Evolutionary conservation across 2,113 vertebrate species (phyloP).

Genomic region (Toxostoma redivivum): DNA sequence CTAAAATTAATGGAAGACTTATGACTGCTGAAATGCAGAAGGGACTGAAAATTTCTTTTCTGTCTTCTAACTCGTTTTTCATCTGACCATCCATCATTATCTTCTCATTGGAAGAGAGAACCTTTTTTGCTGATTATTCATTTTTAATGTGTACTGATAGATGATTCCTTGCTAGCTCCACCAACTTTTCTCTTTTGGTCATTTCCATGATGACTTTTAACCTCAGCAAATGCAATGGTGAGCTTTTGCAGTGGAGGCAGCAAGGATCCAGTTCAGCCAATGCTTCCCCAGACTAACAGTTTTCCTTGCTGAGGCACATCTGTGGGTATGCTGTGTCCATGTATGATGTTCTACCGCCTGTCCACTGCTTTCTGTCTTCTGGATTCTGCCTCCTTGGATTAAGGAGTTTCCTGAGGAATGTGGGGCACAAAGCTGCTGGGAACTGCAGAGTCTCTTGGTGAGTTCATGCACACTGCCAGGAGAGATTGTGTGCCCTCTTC

Average conservation of each 20-base stretch:
- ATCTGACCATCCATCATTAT: neutral
- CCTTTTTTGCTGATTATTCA: neutral
- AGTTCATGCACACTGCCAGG: fast-evolving
- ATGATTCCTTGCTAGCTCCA: neutral
- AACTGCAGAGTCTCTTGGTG: neutral
- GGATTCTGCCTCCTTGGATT: neutral
- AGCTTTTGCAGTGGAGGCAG: neutral
- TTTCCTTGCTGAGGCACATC: neutral
- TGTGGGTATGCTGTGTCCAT: fast-evolving
- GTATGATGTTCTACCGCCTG: neutral
- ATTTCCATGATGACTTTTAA: neutral
- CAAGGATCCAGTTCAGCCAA: neutral
- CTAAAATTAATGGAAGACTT: neutral
- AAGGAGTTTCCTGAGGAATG: neutral
- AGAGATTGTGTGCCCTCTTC: neutral
- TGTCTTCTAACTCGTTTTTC: neutral
- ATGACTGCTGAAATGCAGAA: neutral
- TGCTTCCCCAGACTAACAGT: neutral
- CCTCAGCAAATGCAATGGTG: neutral
- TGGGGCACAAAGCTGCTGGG: neutral
- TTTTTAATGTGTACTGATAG: neutral
- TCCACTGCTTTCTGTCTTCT: neutral
- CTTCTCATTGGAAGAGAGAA: neutral
- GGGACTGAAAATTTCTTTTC: neutral
- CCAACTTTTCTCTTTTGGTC: neutral